A percentile compares a stretch with the other conserved stretches of the same genome.
Evolutionary conservation across 2,113 vertebrate species (phyloP).

Genomic region (Piaya cayana): DNA sequence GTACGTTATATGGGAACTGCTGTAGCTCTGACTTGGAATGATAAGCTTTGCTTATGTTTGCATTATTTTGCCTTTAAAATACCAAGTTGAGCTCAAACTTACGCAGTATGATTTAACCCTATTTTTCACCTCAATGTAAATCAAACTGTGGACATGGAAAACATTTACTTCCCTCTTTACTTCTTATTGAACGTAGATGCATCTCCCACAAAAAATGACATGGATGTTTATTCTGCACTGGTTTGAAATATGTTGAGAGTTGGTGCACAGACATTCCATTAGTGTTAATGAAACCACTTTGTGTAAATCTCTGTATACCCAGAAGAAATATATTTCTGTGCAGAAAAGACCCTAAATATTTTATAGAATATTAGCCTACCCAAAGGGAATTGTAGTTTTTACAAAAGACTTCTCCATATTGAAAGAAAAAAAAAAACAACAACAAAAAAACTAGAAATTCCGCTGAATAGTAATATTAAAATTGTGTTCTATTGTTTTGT

Average conservation of each 20-base stretch:
- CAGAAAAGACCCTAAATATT: background rate
- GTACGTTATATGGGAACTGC: background rate
- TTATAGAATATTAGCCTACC: background rate
- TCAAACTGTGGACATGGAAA: background rate
- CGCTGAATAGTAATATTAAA: background rate
- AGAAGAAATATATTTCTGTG: background rate
- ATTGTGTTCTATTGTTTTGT: background rate
- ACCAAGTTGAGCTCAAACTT: background rate
- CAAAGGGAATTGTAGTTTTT: background rate
- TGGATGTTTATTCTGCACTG: background rate
- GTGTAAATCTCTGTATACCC: background rate
- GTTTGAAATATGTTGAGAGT: background rate
- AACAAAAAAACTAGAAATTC: background rate
- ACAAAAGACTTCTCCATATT: background rate
- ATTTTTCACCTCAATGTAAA: background rate
- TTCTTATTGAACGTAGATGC: background rate
- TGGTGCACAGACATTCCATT: background rate
- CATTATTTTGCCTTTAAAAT: background rate
- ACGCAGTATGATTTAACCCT: background rate
- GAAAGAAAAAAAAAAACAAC: background rate
- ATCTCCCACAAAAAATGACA: background rate
- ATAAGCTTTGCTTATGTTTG: background rate
- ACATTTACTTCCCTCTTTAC: background rate
- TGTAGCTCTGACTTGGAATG: background rate
- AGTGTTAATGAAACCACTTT: conserved; percentile 14